Evolutionary conservation across 1,140 invertebrate species (phyloP), one percentile per base, ranked within the genome.

Genomic region (Scaptodrosophila lebanonensis): DNA sequence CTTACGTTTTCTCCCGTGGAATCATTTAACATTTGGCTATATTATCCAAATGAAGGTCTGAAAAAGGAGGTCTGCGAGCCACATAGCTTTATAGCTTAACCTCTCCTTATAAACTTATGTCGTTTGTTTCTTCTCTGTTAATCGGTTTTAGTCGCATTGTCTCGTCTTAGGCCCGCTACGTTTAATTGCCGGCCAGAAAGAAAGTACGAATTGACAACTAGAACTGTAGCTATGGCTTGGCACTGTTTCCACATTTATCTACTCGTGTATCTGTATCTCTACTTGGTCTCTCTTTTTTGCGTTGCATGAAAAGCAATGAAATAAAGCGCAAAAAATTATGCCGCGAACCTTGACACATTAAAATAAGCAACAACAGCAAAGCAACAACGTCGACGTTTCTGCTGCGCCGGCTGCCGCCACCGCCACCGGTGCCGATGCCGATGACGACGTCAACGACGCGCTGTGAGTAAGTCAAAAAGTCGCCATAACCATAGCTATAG

Each of bases 281-380:
- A n/a, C n/a, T n/a, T n/a, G n/a, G n/a, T 30, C 43, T 39, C 50
- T 30, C 17, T 35, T 20, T 42, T 7, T 42, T 12, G 15, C 20
- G 7, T 9, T 44, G 73, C 72, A 53, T 56, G 64, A 54, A 65
- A 52, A 62, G 66, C 66, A 63, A 52, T 77, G 50, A 77, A 73
- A 82, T 73, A 72, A 82, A 73, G 65, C 75, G 63, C 66, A 77
- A 66, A 63, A 79, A 75, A 79, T 82, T 79, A 79, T 82, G 76
- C 75, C 75, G 76, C 75, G 66, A 79, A 79, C 75, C 75, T 79
- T 79, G 75, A 79, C 75, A 79, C 75, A 79, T 79, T 79, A 79
- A 79, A 76, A 75, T 63, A 67, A 75, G 64, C 67, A 77, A 72
- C 64, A 73, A 56, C 35, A 58, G 62, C 32, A 32, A 17, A 22